These are phyloP conservation scores for Brenthis ino DNA, from an alignment of 2,888 invertebrate genomes.

Conservation along the genomic window DNA sequence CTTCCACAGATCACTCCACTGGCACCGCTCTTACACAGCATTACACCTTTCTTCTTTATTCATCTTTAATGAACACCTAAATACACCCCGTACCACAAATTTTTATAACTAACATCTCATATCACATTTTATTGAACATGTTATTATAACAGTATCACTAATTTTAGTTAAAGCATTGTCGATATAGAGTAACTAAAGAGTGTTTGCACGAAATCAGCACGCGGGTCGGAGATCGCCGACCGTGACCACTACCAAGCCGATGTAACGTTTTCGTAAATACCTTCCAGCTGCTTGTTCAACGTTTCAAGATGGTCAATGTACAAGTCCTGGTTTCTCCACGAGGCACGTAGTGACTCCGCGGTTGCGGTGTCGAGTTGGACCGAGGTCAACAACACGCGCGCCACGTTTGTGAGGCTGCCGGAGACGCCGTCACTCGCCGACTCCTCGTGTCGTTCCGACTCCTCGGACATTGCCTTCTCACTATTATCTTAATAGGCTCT, in stretches of 20 bases:
- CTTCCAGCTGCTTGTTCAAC: conserved; percentile 89
- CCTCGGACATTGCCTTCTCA: conserved; percentile 81
- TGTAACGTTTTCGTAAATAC: conserved; percentile 83
- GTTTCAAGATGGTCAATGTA: conserved; percentile 89
- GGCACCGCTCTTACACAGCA: conserved; percentile 60
- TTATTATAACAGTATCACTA: conserved; percentile 70
- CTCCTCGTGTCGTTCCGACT: conserved; percentile 76
- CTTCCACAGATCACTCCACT: conserved; percentile 70
- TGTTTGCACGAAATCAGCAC: conserved; percentile 57
- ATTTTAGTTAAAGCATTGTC: conserved; percentile 82
- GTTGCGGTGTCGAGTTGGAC: conserved; percentile 85
- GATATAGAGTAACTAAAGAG: conserved; percentile 72
- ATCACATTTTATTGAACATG: conserved; percentile 54
- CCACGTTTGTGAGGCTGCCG: conserved; percentile 78
- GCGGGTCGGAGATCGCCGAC: conserved; percentile 64
- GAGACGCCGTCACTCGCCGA: conserved; percentile 67
- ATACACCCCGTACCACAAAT: conserved; percentile 73
- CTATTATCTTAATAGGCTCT: conserved; percentile 68
- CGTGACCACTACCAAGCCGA: conserved; percentile 77
- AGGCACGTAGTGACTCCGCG: conserved; percentile 85
- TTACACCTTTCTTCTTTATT: conserved; percentile 66
- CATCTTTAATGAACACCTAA: conserved; percentile 65
- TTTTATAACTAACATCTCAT: conserved; percentile 62
- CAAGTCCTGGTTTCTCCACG: conserved; percentile 89
- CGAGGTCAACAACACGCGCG: conserved; percentile 84